A percentile compares a stretch with the other conserved stretches of the same genome.
Evolutionary conservation across 2,113 vertebrate species (phyloP).

Genomic region (Vimba vimba): DNA sequence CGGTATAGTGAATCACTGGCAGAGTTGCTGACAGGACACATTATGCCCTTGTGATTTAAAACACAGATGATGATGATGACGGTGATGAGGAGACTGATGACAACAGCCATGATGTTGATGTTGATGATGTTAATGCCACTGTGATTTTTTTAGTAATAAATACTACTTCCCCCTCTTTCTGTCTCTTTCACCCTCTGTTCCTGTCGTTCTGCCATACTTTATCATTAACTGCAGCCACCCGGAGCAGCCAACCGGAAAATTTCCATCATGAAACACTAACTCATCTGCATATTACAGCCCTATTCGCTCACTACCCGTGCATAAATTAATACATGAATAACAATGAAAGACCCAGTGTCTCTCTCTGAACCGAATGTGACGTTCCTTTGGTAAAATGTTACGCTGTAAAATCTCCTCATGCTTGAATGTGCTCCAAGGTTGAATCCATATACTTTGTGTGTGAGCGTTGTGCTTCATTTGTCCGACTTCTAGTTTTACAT

Average conservation of each 20-base stretch:
- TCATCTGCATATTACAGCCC: constrained; percentile 56
- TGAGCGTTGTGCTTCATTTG: neutral
- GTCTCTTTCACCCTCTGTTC: constrained; percentile 17
- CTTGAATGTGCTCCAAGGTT: constrained; percentile 25
- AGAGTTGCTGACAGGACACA: constrained; percentile 31
- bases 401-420: neutral
- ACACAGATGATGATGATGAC: neutral
- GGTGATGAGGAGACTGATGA: neutral
- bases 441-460: neutral
- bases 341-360: constrained; percentile 32
- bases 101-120: neutral
- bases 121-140: neutral
- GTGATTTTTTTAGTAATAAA: constrained; percentile 1
- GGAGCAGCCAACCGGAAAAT: constrained; percentile 48
- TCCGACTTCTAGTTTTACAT: constrained; percentile 3
- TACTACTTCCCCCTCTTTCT: neutral
- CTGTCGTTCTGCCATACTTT: constrained; percentile 35
- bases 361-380: neutral
- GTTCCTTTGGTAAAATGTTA: constrained; percentile 2
- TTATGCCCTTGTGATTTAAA: constrained; percentile 35
- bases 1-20: neutral
- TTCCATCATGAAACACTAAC: constrained; percentile 50
- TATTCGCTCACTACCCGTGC: constrained; percentile 40
- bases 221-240: constrained; percentile 44
- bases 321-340: constrained; percentile 62